A percentile compares a stretch with the other conserved stretches of the same genome.
These are phyloP conservation scores for Lagodon rhomboides DNA, from an alignment of 2,797 vertebrate species.

Conservation along the genomic window DNA sequence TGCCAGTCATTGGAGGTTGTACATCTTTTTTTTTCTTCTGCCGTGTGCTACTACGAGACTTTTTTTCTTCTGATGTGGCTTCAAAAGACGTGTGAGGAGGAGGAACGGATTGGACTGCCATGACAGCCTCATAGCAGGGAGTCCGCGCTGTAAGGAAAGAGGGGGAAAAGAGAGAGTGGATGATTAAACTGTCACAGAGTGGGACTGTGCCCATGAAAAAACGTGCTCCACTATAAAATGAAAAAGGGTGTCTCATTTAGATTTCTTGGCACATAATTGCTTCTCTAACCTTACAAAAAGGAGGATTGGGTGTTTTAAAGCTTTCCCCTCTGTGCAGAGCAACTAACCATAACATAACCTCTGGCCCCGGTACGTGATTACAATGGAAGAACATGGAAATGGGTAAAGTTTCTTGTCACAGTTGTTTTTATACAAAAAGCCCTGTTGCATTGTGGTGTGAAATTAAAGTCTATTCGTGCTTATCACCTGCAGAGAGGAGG, in stretches of 20 bases:
- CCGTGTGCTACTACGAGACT: not conserved
- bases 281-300: not conserved
- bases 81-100: constrained; percentile 2
- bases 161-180: not conserved
- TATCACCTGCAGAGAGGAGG: not conserved
- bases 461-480: constrained; percentile 12
- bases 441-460: not conserved
- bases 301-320: not conserved
- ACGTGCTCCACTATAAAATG: not conserved
- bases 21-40: not conserved
- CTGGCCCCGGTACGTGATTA: not conserved
- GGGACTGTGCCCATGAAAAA: not conserved
- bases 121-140: constrained; percentile 14
- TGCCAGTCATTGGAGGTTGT: not conserved
- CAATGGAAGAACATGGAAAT: not conserved
- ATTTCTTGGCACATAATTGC: constrained; percentile 26
- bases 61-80: not conserved
- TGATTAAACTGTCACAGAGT: constrained; percentile 20
- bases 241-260: not conserved
- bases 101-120: constrained; percentile 13
- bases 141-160: not conserved
- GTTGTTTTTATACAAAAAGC: not conserved
- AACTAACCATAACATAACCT: constrained; percentile 6
- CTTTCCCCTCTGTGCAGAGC: not conserved
- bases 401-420: not conserved